These are phyloP conservation scores for Drosophila chauvacae DNA, from an alignment of 1,140 invertebrate genomes.

Conservation along the genomic window DNA sequence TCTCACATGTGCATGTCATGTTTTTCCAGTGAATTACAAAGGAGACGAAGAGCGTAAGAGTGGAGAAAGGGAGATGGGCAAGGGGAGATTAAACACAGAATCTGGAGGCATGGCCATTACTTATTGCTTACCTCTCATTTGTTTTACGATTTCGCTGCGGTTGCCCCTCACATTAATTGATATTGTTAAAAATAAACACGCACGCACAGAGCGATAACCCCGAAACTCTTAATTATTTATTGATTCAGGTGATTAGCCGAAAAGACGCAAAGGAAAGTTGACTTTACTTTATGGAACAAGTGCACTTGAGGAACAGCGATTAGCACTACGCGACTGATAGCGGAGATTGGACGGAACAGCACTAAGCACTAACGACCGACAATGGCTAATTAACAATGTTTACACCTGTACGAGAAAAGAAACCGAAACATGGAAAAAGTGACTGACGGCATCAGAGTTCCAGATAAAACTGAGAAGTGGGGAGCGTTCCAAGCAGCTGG, in stretches of 20 bases:
- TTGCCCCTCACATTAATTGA: slow-evolving; percentile 48
- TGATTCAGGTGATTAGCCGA: slow-evolving; percentile 56
- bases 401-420: slow-evolving; percentile 13
- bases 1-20: slow-evolving; percentile 12
- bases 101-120: neutral
- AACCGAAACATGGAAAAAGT: slow-evolving; percentile 10
- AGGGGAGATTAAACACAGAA: slow-evolving; percentile 11
- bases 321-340: slow-evolving; percentile 54
- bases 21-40: slow-evolving; percentile 18
- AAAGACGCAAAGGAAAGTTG: slow-evolving; percentile 10
- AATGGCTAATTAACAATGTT: slow-evolving; percentile 41
- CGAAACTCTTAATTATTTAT: slow-evolving; percentile 49
- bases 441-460: slow-evolving; percentile 45
- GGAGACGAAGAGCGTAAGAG: neutral
- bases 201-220: slow-evolving; percentile 36
- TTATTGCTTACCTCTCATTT: slow-evolving; percentile 29
- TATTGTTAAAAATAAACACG: slow-evolving; percentile 33
- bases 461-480: slow-evolving; percentile 41
- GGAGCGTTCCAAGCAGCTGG: neutral
- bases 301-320: slow-evolving; percentile 41
- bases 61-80: neutral
- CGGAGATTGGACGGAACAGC: slow-evolving; percentile 6
- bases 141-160: slow-evolving; percentile 10
- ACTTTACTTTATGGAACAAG: slow-evolving; percentile 23
- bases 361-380: slow-evolving; percentile 26